phyloP scores from a whole-genome alignment of 2,888 invertebrate genomes.

The Sclerodermus sp. region DNA sequence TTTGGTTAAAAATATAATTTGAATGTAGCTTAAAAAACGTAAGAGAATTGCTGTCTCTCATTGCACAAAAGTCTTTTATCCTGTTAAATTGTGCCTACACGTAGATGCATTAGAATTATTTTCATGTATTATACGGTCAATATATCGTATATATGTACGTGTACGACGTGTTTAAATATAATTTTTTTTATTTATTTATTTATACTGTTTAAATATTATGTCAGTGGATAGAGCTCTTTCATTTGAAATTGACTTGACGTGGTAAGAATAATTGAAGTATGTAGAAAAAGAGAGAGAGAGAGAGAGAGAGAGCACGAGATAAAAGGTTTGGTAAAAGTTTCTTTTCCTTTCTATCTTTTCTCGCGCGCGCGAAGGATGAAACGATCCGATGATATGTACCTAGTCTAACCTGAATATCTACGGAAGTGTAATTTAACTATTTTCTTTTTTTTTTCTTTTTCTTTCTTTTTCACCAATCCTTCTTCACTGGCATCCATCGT shows the following conservation, averaged over 20 bases:
- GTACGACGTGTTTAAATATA: too few relatives aligned
- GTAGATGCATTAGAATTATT: slow-evolving; percentile 11
- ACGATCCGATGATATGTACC: slow-evolving; percentile 52
- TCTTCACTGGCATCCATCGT: too few relatives aligned
- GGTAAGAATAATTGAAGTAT: neutral
- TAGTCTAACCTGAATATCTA: slow-evolving; percentile 36
- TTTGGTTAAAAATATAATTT: too few relatives aligned
- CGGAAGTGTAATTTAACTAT: neutral
- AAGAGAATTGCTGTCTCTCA: neutral
- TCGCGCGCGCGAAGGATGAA: slow-evolving; percentile 23
- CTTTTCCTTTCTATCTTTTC: neutral
- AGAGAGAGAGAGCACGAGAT: neutral
- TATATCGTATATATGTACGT: too few relatives aligned
- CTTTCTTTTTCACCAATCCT: too few relatives aligned
- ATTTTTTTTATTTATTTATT: slow-evolving; percentile 5
- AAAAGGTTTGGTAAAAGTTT: neutral
- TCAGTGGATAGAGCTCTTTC: slow-evolving; percentile 15
- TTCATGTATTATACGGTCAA: slow-evolving; percentile 1
- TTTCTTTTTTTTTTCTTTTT: too few relatives aligned
- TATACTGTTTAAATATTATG: slow-evolving; percentile 6
- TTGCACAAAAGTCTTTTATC: slow-evolving; percentile 14
- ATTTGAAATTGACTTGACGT: slow-evolving; percentile 4
- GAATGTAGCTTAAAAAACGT: too few relatives aligned
- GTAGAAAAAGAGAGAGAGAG: neutral
- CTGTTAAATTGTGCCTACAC: slow-evolving; percentile 13